Conservation (phyloP, 2,113 vertebrate species). For the Thryonomys swinderianus region DNA sequence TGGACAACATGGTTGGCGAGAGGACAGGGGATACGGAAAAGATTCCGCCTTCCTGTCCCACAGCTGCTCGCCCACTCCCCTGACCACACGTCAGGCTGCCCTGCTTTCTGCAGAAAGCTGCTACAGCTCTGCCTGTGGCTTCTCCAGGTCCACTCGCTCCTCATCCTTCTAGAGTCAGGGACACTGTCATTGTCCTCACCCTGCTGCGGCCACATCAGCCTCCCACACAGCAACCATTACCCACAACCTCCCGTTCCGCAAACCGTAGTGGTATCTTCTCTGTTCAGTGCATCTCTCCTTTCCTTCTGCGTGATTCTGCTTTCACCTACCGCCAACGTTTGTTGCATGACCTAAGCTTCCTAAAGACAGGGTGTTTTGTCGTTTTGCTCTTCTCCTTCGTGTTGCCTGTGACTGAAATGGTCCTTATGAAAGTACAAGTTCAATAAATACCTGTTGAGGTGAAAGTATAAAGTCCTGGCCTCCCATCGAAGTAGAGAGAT, state of each 20-base stretch:
- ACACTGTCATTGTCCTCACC: rapidly evolving
- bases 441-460: not conserved
- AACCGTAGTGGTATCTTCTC: not conserved
- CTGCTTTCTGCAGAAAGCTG: not conserved
- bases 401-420: not conserved
- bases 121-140: not conserved
- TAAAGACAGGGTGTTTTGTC: not conserved
- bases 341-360: not conserved
- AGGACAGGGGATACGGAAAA: not conserved
- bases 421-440: not conserved
- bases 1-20: not conserved
- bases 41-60: not conserved
- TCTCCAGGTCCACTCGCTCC: too few relatives aligned
- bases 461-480: not conserved
- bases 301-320: not conserved
- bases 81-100: rapidly evolving
- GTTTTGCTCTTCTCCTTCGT: slow-evolving; percentile 31
- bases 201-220: too few relatives aligned
- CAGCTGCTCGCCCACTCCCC: not conserved
- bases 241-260: not conserved
- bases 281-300: not conserved
- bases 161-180: not conserved
- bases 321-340: not conserved
- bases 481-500: not conserved
- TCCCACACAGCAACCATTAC: not conserved